Evolutionary conservation across 1,140 invertebrate species (phyloP), one percentile per base, ranked within the genome.

Genomic region (Drosophila truncata): DNA sequence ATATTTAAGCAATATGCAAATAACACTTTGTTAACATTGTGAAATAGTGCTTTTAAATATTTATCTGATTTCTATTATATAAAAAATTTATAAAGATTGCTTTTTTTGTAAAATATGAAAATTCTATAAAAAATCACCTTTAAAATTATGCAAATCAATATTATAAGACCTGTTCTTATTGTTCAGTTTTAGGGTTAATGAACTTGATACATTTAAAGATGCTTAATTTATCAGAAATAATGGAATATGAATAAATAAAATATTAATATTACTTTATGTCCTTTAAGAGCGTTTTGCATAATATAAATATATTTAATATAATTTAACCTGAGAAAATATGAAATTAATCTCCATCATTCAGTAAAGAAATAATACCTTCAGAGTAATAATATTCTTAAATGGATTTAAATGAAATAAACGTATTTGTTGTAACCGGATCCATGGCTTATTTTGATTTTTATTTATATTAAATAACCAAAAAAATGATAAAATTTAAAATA

Each of bases 1-100:
- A 14, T 35, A 33, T 10, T 23, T 14, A 9, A 27, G 10, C 27
- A 52, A 23, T 50, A 60, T 47, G 58, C 58, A 23, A 60, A 59
- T 44, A 27, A 11, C 2, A 44, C 14, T 18, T 33, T 20, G 10
- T 33, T 31, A 4, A 33, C 11, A 16, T 23, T 33, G 18, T 54
- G 4, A 18, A 29, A 11, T 42, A 6, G 20, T 4, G 18, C 10
- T 42, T 9, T 6, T n/a, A 0, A 9, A 14, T 25, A 25, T 3
- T 39, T 39, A 7, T n/a, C 4, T 37, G 10, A 2, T 18, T 18
- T 18, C n/a, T n/a, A n/a, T n/a, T n/a, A n/a, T n/a, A n/a, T n/a
- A n/a, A n/a, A n/a, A n/a, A n/a, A n/a, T n/a, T n/a, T n/a, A n/a
- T n/a, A n/a, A n/a, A n/a, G n/a, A n/a, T n/a, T n/a, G n/a, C n/a